Base-by-base conservation (phyloP, 1,140 invertebrate genomes). In the Pogonomyrmex barbatus region DNA sequence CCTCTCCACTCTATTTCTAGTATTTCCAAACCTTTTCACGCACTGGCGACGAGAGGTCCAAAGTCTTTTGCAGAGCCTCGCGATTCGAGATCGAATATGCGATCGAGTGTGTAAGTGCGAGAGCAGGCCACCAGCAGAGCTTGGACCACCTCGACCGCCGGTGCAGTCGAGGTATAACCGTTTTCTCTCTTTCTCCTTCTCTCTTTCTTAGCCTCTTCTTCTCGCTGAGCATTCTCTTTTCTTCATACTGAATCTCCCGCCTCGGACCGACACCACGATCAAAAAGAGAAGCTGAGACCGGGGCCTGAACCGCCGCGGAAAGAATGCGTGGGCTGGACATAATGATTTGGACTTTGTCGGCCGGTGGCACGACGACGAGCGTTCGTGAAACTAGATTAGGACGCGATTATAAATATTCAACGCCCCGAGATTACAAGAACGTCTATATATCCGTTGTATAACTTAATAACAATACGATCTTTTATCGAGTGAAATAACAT, bases 81-180 rank as follows among this genome's bases (percentile, higher is more conserved):
- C 91, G 93, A 93, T 92, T 89, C 91, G 89, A 94, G 94, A 95
- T 95, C 94, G 93, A 94, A 94, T 94, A 94, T 93, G 94, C 93
- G 94, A 95, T 95, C 94, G 94, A 93, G 91, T 94, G 94, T 94
- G 92, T 95, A 95, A 95, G 94, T 95, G 94, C 94, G 94, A 95
- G 94, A 91, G 87, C 87, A 93, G 94, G 94, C 94, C 94, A 95
- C 94, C 94, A 95, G 94, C 94, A 95, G 92, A 95, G 94, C 85
- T 87, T 79, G 91, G 93, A 94, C 94, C 94, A 95, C 94, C 94
- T 94, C 93, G 93, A 87, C 93, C 93, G 92, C 86, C 89, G 82
- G 63, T 88, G 73, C 76, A 84, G 88, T 79, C 88, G 70, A 62
- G 88, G 47, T 73, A 82, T 85, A 89, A 60, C 62, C 82, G 56